These are phyloP conservation scores for Campaea margaritaria DNA, from an alignment of 2,888 invertebrate species.

Conservation along the genomic window DNA sequence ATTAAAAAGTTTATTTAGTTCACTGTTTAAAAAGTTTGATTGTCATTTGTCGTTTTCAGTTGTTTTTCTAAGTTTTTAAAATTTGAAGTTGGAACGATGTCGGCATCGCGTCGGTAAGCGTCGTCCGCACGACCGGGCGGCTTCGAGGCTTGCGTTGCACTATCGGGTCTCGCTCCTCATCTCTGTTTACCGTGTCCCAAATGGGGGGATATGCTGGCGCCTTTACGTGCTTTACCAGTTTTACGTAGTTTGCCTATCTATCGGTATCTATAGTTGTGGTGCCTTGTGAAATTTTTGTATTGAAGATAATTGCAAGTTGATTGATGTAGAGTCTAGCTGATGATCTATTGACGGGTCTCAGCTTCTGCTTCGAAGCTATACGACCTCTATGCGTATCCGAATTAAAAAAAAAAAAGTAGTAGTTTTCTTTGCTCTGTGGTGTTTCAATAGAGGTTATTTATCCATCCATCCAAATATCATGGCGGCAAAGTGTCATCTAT, in stretches of 20 bases:
- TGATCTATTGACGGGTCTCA: no score
- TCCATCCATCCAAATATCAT: no score
- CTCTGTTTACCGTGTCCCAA: constrained; percentile 79
- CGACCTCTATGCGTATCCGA: no score
- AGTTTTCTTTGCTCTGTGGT: no score
- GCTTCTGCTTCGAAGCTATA: no score
- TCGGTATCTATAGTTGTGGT: neutral
- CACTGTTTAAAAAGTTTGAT: constrained; percentile 46
- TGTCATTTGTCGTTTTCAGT: constrained; percentile 24
- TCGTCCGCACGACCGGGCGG: constrained; percentile 70
- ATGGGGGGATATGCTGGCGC: constrained; percentile 77
- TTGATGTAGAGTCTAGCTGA: no score
- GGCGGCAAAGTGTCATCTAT: no score
- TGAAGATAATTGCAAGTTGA: no score
- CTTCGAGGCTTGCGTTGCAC: constrained; percentile 72
- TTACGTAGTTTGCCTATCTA: constrained; percentile 42
- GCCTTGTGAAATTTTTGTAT: no score
- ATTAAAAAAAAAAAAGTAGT: no score
- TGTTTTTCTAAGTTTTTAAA: constrained; percentile 17
- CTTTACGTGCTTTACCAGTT: constrained; percentile 66
- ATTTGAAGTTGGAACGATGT: constrained; percentile 62
- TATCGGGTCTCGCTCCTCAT: constrained; percentile 67
- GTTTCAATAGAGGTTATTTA: no score
- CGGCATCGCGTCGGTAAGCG: constrained; percentile 56
- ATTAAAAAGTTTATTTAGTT: constrained; percentile 12